phyloP scores from a whole-genome alignment of 2,113 vertebrate species.

The Benitochromis conjunctus region DNA sequence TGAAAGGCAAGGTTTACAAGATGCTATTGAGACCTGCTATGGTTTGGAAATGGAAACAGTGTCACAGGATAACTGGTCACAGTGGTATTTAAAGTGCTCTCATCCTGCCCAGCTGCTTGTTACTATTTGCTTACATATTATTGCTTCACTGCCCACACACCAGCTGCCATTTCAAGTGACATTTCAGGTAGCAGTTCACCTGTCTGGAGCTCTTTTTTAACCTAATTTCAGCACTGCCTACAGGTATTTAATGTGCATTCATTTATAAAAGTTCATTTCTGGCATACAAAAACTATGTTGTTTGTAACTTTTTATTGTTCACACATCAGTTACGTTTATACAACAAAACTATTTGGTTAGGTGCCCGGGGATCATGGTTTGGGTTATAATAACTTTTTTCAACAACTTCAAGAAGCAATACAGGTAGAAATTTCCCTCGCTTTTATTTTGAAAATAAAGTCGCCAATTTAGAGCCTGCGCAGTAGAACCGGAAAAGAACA shows the following conservation, averaged over 20 bases:
- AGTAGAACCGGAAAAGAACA: background rate
- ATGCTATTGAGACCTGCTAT: background rate
- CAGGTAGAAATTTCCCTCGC: rapidly evolving
- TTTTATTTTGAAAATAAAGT: constrained; percentile 36
- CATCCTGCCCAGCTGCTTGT: background rate
- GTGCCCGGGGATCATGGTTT: rapidly evolving
- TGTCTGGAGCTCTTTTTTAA: background rate
- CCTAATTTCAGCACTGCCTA: background rate
- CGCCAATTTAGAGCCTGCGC: constrained; percentile 7
- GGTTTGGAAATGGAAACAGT: rapidly evolving
- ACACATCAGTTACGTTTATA: background rate
- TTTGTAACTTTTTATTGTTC: background rate
- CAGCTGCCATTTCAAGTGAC: background rate
- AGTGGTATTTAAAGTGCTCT: background rate
- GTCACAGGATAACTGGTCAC: background rate
- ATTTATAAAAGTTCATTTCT: background rate
- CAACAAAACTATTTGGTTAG: background rate
- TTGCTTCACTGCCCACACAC: background rate
- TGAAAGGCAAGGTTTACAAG: background rate
- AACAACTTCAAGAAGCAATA: background rate
- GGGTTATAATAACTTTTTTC: background rate
- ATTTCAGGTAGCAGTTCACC: background rate
- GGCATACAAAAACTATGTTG: background rate
- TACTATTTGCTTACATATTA: background rate
- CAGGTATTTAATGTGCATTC: background rate